Evolutionary conservation across 2,888 invertebrate species (phyloP), one percentile per base, ranked within the genome.

Genomic region (Tinea semifulvella): DNA sequence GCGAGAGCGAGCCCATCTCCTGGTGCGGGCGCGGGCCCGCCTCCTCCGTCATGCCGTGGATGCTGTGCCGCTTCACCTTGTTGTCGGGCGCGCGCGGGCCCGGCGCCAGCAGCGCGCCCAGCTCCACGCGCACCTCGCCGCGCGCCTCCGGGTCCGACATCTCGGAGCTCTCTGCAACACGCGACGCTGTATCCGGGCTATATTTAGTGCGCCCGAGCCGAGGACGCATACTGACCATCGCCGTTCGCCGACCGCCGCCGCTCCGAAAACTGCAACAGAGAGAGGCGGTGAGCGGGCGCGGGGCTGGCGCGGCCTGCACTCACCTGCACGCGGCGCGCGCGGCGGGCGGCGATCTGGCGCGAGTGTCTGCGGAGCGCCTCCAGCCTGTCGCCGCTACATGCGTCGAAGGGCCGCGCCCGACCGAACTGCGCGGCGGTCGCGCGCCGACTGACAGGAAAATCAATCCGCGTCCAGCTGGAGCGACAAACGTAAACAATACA

Each of bases 31-130:
- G 84, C 61, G 93, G 90, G 60, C 91, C 91, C 67, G 90, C 90
- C 68, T 94, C 94, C 72, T 94, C 93, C 85, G 92, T 93, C 92
- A 94, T 94, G 52, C 94, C 94, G 68, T 93, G 92, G 65, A 94
- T 94, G 74, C 91, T 91, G 84, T 91, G 91, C 62, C 91, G 86
- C 91, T 90, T 90, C 61, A 90, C 89, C 79, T 89, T 90, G 67
- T 88, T 89, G 76, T 88, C 88, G 58, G 82, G 83, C 53, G 82
- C 81, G 54, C 88, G 86, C 67, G 87, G 88, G 67, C 88, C 88
- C 55, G 87, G 75, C 62, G 84, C 85, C 63, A 84, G 81, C 59
- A 84, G 81, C 63, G 83, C 74, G 55, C 87, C 86, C 68, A 88
- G 84, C 68, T 88, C 88, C 55, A 80, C 76, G 68, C 79, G 71